Base-by-base conservation (phyloP, 2,113 vertebrate species). In the Saguinus midas region DNA sequence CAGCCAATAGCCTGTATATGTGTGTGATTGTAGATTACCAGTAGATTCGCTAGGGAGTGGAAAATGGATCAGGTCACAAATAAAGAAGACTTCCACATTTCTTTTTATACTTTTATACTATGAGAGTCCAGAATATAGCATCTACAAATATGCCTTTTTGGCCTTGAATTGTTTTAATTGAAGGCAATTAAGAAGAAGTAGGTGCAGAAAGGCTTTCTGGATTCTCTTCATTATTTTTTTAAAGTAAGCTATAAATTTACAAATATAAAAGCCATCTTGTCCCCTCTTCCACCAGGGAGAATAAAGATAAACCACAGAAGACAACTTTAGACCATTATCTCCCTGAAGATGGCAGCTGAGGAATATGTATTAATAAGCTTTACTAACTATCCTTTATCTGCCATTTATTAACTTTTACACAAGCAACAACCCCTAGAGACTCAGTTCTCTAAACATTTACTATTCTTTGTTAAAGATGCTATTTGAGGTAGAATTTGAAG, bases 31-130 rank as follows among this genome's bases (percentile, higher is more conserved):
- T 21, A 58, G 40, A 16, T 86, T 29, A 80, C 10, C 8, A n/a
- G 14, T 9, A 18, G 25, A 23, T n/a, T 48, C 20, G 52, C 10
- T 50, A 27, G 27, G 5, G 1, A 50, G 52, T 37, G 1, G 76
- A 3, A 82, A 43, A 73, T 61, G 4, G 1, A n/a, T 66, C 4
- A 29, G 1, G 3, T 8, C 14, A 58, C 0, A 66, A 20, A 14
- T 23, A 48, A n/a, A 58, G 21, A 9, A 1, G 18, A 37, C 1
- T 17, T 72, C 2, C 25, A 64, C 17, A 18, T 4, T 81, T 55
- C 27, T 6, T 70, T 73, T 57, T 68, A 11, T n/a, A 52, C 14
- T 66, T 73, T 75, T 68, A 23, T n/a, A 52, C 21, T 66, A 2
- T 37, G 25, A 3, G 16, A 32, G 23, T 18, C 5, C 5, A 45